Percentiles rank a stretch among this genome's conserved stretches.
These are phyloP conservation scores for Drosophila multiciliata DNA, from an alignment of 2,888 invertebrate species.

Conservation along the genomic window DNA sequence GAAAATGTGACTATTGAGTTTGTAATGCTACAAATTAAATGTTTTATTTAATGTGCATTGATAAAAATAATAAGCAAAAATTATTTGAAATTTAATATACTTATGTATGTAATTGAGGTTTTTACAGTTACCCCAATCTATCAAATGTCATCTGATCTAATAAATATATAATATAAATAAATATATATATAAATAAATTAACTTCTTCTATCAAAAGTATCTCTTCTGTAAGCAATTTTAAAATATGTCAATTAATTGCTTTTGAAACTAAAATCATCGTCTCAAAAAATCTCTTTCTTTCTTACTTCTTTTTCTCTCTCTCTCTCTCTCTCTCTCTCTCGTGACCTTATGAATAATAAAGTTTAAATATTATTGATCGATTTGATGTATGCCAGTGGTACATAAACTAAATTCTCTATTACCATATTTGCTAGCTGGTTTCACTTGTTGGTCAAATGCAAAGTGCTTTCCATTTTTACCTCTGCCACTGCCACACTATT, in stretches of 20 bases:
- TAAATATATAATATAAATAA: no score
- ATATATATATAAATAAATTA: no score
- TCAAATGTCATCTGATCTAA: not conserved
- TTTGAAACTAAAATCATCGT: not conserved
- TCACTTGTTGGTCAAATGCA: constrained; percentile 32
- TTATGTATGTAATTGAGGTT: not conserved
- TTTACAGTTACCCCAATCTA: not conserved
- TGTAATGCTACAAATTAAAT: not conserved
- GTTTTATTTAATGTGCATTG: not conserved
- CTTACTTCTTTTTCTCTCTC: not conserved
- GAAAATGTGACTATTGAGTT: not conserved
- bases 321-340: not conserved
- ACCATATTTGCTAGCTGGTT: constrained; percentile 8
- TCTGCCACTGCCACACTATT: no score
- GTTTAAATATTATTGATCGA: constrained; percentile 6
- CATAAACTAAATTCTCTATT: constrained; percentile 31
- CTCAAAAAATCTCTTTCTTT: not conserved
- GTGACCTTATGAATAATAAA: constrained; percentile 8
- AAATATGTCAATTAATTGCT: not conserved
- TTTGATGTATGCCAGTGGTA: constrained; percentile 9
- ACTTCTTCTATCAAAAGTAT: not conserved
- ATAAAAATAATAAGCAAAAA: not conserved
- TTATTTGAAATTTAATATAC: not conserved
- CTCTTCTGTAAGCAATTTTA: not conserved
- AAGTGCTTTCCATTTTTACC: constrained; percentile 9